Evolutionary conservation across 2,888 invertebrate genomes (phyloP), one percentile per base, ranked within the genome.

Genomic region (Masnerella sp.): DNA sequence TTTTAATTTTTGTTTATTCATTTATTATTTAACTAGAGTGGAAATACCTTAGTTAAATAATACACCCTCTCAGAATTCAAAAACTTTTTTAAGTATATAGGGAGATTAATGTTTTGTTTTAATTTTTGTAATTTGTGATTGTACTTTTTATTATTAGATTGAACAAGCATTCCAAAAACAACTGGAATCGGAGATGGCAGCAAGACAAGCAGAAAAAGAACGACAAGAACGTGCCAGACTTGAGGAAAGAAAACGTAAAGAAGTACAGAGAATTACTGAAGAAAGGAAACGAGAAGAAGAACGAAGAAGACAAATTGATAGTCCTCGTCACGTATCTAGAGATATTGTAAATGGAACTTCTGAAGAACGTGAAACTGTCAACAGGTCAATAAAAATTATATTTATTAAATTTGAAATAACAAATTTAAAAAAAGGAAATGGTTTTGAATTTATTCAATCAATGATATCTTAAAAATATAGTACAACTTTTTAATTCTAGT

Each of bases 231-330:
- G 92, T 65, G 96, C 96, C 84, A 89, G 96, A 4, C 88, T 96
- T 43, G 95, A 96, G 85, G 94, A 94, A 80, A 91, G 96, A 72
- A 94, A 96, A 84, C 91, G 93, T 74, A 91, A 94, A 56, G 98
- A 99, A 89, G 94, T 98, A 82, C 95, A 96, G 83, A 90, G 97
- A 72, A 95, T 99, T 75, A 92, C 95, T 0, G 95, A 96, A 75
- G 94, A 95, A 83, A 90, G 97, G 75, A 89, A 95, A 54, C 90
- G 94, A 11, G 92, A 95, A 76, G 95, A 95, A 77, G 93, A 93
- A 81, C 89, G 92, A 74, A 87, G 91, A 56, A 88, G 90, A 65
- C 69, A 81, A 42, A 18, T 80, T 49, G 90, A 90, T 20, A 78
- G 86, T 85, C 79, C 84, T 22, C 84, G 88, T 42, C 87, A 85